Evolutionary conservation across 2,113 vertebrate species (phyloP).

Genomic region (Tenrec ecaudatus): DNA sequence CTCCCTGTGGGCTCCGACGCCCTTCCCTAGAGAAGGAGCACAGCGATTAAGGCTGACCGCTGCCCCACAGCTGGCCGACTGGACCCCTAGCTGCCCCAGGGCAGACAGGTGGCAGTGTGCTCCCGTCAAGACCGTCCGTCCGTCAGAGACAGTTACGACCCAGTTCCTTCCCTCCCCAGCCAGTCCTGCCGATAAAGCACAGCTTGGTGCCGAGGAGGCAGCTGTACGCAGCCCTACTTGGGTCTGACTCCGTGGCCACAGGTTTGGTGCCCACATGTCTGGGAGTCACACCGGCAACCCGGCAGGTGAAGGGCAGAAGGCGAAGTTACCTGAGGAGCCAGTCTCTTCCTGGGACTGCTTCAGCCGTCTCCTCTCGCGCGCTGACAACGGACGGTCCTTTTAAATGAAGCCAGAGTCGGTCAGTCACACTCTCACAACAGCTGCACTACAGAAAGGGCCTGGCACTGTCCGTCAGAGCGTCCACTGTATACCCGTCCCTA

Average conservation of each 20-base stretch:
- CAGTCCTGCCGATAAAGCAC: neutral
- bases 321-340: conserved; percentile 87
- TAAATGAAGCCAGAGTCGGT: conserved; percentile 69
- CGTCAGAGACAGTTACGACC: too few relatives aligned
- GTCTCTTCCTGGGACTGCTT: conserved; percentile 92
- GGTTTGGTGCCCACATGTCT: neutral
- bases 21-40: neutral
- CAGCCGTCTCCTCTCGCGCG: conserved; percentile 95
- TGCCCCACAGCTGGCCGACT: too few relatives aligned
- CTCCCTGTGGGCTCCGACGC: neutral
- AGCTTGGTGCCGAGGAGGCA: neutral
- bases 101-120: neutral
- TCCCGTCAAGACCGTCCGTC: neutral
- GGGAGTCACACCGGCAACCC: neutral
- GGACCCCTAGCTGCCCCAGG: neutral
- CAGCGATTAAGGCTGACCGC: too few relatives aligned
- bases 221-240: neutral
- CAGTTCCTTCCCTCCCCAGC: too few relatives aligned
- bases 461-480: neutral
- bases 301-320: conserved; percentile 28
- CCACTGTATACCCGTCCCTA: neutral
- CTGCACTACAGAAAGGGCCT: neutral
- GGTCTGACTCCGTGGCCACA: neutral
- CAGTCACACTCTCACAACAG: conserved; percentile 44
- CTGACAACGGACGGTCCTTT: conserved; percentile 93